These are phyloP conservation scores for Chelon auratus DNA, from an alignment of 2,797 vertebrate genomes.

Conservation along the genomic window DNA sequence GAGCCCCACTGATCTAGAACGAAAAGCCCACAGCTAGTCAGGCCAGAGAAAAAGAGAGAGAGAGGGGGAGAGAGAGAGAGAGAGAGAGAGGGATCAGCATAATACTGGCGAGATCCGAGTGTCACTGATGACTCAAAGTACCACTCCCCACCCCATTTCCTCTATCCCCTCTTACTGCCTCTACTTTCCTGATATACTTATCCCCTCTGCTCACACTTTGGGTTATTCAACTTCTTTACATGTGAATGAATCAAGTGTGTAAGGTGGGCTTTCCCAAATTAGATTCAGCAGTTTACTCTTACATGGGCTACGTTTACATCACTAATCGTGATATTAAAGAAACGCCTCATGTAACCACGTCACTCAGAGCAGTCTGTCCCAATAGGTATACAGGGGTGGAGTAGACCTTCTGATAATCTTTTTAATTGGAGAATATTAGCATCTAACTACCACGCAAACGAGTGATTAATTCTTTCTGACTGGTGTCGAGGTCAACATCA, in stretches of 20 bases:
- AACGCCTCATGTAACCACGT: no score
- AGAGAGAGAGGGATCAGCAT: constrained; percentile 42
- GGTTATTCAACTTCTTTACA: neutral
- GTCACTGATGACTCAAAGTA: constrained; percentile 71
- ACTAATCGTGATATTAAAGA: no score
- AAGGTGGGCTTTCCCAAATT: neutral
- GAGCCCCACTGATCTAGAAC: constrained; percentile 48
- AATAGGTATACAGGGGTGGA: no score
- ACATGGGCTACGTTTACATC: no score
- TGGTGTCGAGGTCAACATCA: no score
- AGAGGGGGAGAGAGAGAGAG: neutral
- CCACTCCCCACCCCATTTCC: constrained; percentile 42
- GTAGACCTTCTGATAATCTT: no score
- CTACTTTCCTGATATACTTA: constrained; percentile 9
- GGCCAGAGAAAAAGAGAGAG: constrained; percentile 30
- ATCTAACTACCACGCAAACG: no score
- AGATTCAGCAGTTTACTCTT: neutral
- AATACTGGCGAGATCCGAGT: constrained; percentile 58
- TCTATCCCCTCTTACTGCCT: constrained; percentile 3
- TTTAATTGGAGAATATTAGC: no score
- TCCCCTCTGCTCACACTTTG: constrained; percentile 3
- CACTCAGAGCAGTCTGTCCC: no score
- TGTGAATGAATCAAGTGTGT: constrained; percentile 1
- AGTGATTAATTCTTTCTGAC: no score
- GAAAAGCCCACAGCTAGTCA: constrained; percentile 51